These are phyloP conservation scores for Podilymbus podiceps DNA, from an alignment of 2,113 vertebrate genomes.

Conservation along the genomic window DNA sequence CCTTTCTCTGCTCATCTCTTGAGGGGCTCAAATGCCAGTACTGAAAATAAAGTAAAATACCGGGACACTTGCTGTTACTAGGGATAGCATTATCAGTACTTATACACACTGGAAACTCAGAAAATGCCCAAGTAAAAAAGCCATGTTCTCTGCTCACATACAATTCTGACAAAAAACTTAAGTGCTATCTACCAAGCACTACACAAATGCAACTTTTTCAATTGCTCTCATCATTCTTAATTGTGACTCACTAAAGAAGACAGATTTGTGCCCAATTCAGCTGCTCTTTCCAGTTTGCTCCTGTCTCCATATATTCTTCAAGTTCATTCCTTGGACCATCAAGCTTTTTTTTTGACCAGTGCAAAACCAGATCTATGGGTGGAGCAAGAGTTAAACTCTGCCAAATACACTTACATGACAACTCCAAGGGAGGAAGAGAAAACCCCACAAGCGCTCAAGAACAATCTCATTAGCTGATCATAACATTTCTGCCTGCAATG, in stretches of 20 bases:
- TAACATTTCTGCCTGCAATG: constrained; percentile 13
- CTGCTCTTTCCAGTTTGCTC: background rate
- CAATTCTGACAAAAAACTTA: background rate
- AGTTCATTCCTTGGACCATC: background rate
- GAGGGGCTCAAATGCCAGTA: background rate
- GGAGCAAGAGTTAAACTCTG: background rate
- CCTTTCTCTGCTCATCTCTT: background rate
- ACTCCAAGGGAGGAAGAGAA: constrained; percentile 9
- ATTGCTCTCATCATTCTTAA: background rate
- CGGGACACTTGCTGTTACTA: background rate
- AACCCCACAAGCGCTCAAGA: background rate
- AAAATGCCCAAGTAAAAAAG: background rate
- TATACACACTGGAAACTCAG: background rate
- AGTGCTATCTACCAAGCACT: background rate
- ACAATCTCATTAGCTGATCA: constrained; percentile 21
- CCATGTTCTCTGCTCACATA: background rate
- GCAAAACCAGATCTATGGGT: background rate
- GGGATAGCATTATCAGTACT: background rate
- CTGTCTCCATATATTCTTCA: background rate
- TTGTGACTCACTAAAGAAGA: background rate
- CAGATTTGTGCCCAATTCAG: background rate
- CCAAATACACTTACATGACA: background rate
- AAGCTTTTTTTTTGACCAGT: background rate
- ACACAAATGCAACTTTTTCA: background rate
- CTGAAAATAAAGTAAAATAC: background rate